phyloP scores from a whole-genome alignment of 2,888 invertebrate species.

The Trichopria drosophilae region DNA sequence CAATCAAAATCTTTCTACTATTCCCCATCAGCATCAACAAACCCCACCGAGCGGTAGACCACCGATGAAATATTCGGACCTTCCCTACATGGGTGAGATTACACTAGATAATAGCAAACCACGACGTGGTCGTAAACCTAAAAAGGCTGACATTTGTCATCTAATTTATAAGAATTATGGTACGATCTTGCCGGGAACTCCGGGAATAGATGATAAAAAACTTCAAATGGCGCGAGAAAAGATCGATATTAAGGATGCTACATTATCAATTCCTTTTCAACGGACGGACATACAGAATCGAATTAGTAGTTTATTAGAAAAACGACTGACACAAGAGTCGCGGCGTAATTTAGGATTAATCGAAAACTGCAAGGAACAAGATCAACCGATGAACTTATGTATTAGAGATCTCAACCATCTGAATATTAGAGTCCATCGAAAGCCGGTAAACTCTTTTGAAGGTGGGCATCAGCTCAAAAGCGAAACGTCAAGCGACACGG shows the following conservation, averaged over 20 bases:
- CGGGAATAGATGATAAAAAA: slow-evolving; percentile 60
- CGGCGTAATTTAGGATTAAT: slow-evolving; percentile 58
- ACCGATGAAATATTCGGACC: slow-evolving; percentile 74
- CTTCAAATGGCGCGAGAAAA: slow-evolving; percentile 39
- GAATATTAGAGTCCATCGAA: slow-evolving; percentile 67
- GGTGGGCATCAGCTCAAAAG: slow-evolving; percentile 65
- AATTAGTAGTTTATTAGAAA: slow-evolving; percentile 71
- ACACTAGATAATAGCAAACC: slow-evolving; percentile 87
- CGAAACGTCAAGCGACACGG: slow-evolving; percentile 59
- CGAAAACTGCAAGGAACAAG: slow-evolving; percentile 61
- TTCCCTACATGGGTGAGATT: slow-evolving; percentile 92
- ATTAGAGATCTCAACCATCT: slow-evolving; percentile 74
- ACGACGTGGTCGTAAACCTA: slow-evolving; percentile 83
- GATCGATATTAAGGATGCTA: slow-evolving; percentile 37
- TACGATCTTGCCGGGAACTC: slow-evolving; percentile 79
- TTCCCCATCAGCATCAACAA: slow-evolving; percentile 20
- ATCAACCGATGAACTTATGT: slow-evolving; percentile 83
- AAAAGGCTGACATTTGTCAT: slow-evolving; percentile 90
- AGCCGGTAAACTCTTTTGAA: slow-evolving; percentile 68
- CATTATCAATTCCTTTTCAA: slow-evolving; percentile 53
- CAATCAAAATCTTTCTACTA: slow-evolving; percentile 26
- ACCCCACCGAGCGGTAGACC: slow-evolving; percentile 49
- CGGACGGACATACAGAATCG: slow-evolving; percentile 70
- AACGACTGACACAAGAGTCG: slow-evolving; percentile 70
- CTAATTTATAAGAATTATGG: slow-evolving; percentile 90